Evolutionary conservation across 2,888 invertebrate genomes (phyloP), one percentile per base, ranked within the genome.

Genomic region (Orthosia incerta): DNA sequence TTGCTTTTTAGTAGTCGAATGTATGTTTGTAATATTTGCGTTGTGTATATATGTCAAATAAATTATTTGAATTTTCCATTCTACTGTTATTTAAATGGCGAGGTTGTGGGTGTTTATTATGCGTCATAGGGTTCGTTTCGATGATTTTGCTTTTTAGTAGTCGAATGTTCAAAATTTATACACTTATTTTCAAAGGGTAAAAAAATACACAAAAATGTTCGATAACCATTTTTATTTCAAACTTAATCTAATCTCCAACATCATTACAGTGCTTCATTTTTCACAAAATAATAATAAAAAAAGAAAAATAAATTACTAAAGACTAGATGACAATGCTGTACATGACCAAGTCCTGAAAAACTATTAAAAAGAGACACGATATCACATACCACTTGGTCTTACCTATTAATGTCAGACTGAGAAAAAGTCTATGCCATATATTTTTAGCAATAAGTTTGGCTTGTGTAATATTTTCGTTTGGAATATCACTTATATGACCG

Each of bases 211-310:
- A 83, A 84, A 76, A 74, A 77, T 77, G 74, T 82, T 90, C 84
- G 88, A 92, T 94, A 94, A 94, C 92, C 93, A 94, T 94, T 95
- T 94, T 95, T 92, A 94, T 94, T 94, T 89, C 89, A 93, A 95
- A 95, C 94, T 95, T 95, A 95, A 94, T 89, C 93, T 94, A 92
- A 92, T 88, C 86, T 91, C 91, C 92, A 93, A 94, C 93, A 89
- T 93, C 86, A 81, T 93, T 91, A 91, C 90, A 91, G 89, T 86
- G 87, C 90, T 89, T 88, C 85, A 85, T 86, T 89, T 62, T 87
- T 82, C 82, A 85, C 86, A 87, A 83, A 88, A 86, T 87, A 86
- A 86, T 80, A 74, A 82, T 45, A 77, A 79, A 86, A 86, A 86
- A 89, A 90, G 86, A 88, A 89, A 90, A 94, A 94, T 94, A 94